These are phyloP conservation scores for Labroides dimidiatus DNA, from an alignment of 2,797 vertebrate species.

Conservation along the genomic window DNA sequence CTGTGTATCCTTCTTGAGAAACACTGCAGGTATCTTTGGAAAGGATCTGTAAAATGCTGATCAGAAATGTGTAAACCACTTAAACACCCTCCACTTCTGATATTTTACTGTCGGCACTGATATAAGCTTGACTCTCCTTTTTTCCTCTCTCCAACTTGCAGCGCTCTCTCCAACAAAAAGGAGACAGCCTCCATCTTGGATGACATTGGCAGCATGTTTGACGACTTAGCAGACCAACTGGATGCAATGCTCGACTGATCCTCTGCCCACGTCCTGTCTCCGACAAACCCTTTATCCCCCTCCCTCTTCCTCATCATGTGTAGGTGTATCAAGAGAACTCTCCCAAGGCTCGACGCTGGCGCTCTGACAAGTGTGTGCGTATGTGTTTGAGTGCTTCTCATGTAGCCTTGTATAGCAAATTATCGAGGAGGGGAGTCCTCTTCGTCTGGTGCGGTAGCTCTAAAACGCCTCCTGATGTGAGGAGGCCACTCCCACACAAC, in stretches of 20 bases:
- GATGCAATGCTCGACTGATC: conserved; percentile 97
- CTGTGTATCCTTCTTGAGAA: neutral
- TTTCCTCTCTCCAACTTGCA: neutral
- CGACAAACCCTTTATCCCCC: conserved; percentile 9
- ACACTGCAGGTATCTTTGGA: neutral
- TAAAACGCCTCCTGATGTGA: conserved; percentile 38
- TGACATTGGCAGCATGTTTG: conserved; percentile 99
- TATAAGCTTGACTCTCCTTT: conserved; percentile 4
- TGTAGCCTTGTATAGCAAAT: conserved; percentile 66
- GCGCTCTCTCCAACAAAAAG: conserved; percentile 83
- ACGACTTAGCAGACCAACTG: conserved; percentile 96
- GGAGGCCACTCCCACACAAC: conserved; percentile 72
- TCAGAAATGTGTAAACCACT: neutral
- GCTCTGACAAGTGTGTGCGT: conserved; percentile 37
- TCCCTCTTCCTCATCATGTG: conserved; percentile 29
- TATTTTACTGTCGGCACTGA: conserved; percentile 3
- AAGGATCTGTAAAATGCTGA: neutral
- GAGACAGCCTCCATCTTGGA: conserved; percentile 95
- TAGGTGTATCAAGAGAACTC: conserved; percentile 60
- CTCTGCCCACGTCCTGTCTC: conserved; percentile 27
- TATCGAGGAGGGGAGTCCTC: conserved; percentile 52
- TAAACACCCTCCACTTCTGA: neutral
- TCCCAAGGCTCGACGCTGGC: conserved; percentile 53
- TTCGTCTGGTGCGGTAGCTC: conserved; percentile 58
- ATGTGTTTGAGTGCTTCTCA: conserved; percentile 55